Evolutionary conservation across 2,888 invertebrate genomes (phyloP).

Genomic region (Dyspetes luteomarginatus): DNA sequence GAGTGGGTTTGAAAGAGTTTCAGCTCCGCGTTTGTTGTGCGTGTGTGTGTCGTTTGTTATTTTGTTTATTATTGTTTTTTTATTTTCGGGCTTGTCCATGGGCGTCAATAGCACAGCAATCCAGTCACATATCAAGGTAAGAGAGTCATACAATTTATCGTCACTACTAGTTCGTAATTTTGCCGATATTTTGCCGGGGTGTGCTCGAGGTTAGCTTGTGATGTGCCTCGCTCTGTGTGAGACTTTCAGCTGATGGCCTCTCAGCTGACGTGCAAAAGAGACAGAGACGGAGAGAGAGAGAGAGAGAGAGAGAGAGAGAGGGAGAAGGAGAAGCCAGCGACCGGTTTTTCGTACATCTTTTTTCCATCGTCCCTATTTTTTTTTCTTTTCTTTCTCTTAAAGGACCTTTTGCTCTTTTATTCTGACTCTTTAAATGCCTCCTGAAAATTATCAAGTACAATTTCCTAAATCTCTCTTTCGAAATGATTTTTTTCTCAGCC

Average conservation of each 20-base stretch:
- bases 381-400: neutral
- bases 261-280: conserved; percentile 82
- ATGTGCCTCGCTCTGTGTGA: conserved; percentile 65
- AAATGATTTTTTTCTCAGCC: neutral
- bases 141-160: neutral
- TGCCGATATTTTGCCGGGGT: too few species aligned
- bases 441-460: neutral
- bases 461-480: neutral
- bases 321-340: too few species aligned
- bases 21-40: conserved; percentile 63
- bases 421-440: conserved; percentile 40
- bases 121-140: conserved; percentile 65
- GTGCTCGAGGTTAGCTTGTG: conserved; percentile 70
- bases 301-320: too few species aligned
- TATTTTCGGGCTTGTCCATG: neutral
- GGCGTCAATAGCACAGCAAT: neutral
- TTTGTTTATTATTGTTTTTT: neutral
- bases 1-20: conserved; percentile 80
- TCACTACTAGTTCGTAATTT: neutral
- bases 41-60: neutral
- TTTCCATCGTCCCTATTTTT: neutral
- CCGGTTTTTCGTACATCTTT: conserved; percentile 65
- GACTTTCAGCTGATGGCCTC: conserved; percentile 78
- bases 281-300: too few species aligned
- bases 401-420: conserved; percentile 31